Base-by-base conservation (phyloP, 2,888 invertebrate genomes). In the Phyllotreta striolata region DNA sequence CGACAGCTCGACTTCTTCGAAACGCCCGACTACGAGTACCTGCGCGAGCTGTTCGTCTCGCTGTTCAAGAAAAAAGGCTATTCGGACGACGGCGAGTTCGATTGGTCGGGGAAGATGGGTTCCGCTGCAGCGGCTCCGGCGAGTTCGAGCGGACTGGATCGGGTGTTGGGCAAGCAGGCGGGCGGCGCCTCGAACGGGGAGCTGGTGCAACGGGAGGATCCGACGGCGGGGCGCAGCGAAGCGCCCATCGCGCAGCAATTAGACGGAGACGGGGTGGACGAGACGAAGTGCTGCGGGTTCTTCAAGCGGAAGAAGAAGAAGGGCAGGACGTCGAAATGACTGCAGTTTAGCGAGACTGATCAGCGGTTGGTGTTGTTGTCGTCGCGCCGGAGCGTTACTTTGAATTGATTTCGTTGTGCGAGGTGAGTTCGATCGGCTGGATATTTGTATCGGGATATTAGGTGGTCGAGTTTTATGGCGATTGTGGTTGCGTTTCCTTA, bases 281-380 rank as follows among this genome's bases (percentile, higher is more conserved):
- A 98, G 88, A 97, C 96, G 86, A 96, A 95, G 95, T 97, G 97
- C 88, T 98, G 98, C 86, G 98, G 96, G 86, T 98, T 97, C 90
- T 95, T 96, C 89, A 95, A 96, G 85, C 91, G 96, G 84, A 96
- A 96, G 93, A 96, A 96, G 93, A 97, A 97, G 91, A 96, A 96
- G 90, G 80, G 79, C 61, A 77, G 79, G 65, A 78, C 81, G 70
- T 79, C 80, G 68, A 82, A 82, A 81, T 82, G 82, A 82, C 81
- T 82, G 80, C 82, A 81, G 76, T 81, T 80, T 74, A 81, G 81
- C 76, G 81, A 82, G 75, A 81, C 81, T 64, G 82, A 82, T 77
- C 82, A 81, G 78, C 81, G 81, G 71, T 78, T 82, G 71, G 81
- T 80, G 66, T 76, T 81, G 74, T 76, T 82, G 76, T 81, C 80